Conservation (phyloP, 1,140 invertebrate genomes). For the Agrilus planipennis region DNA sequence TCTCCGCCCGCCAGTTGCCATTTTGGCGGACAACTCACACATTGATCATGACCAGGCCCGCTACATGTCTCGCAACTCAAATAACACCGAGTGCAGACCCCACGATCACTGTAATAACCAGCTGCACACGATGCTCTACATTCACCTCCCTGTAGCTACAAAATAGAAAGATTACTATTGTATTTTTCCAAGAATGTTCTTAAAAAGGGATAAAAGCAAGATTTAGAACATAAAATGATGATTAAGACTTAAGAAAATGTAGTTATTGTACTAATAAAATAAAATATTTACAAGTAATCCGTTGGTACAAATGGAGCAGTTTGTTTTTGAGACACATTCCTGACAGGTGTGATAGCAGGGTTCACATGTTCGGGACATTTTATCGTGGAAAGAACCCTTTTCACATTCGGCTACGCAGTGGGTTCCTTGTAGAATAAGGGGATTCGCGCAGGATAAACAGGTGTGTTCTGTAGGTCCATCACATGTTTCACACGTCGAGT, state of each 20-base stretch:
- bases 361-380: constrained; percentile 48
- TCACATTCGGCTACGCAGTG: constrained; percentile 61
- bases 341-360: constrained; percentile 68
- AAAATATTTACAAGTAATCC: constrained; percentile 48
- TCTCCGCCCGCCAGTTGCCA: constrained; percentile 68
- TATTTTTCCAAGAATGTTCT: too few relatives aligned
- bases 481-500: constrained; percentile 59
- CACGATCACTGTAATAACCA: constrained; percentile 73
- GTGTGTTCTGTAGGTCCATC: constrained; percentile 51
- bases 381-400: constrained; percentile 54
- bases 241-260: too few relatives aligned
- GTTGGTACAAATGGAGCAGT: constrained; percentile 63
- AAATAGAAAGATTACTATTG: too few relatives aligned
- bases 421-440: constrained; percentile 52
- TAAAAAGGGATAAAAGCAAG: too few relatives aligned
- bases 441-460: constrained; percentile 54
- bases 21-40: constrained; percentile 63
- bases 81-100: constrained; percentile 69
- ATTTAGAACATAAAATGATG: too few relatives aligned
- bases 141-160: constrained; percentile 57
- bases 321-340: constrained; percentile 59
- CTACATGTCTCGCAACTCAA: constrained; percentile 71
- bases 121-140: constrained; percentile 61
- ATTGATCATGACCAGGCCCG: constrained; percentile 67
- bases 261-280: too few relatives aligned